These are phyloP conservation scores for Sitophilus oryzae DNA, from an alignment of 1,140 invertebrate genomes.

Conservation along the genomic window DNA sequence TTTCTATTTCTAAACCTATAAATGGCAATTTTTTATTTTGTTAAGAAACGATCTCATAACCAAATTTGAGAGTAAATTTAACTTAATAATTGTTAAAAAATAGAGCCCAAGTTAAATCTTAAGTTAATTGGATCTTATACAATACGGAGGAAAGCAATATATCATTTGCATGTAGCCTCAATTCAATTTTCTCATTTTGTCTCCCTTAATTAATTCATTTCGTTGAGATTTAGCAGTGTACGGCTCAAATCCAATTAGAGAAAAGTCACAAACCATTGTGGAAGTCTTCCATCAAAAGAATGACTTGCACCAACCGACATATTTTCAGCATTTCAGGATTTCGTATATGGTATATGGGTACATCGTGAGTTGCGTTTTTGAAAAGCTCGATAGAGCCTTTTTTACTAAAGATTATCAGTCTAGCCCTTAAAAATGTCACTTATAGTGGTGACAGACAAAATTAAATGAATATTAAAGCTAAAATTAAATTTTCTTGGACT, in stretches of 20 bases:
- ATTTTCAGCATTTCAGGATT: slow-evolving; percentile 25
- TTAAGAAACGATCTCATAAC: too few species aligned
- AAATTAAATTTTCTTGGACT: too few species aligned
- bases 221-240: slow-evolving; percentile 16
- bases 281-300: slow-evolving; percentile 24
- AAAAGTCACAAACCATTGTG: slow-evolving; percentile 29
- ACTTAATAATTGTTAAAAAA: too few species aligned
- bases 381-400: slow-evolving; percentile 1
- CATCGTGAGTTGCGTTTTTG: slow-evolving; percentile 8
- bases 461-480: too few species aligned
- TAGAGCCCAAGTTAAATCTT: too few species aligned
- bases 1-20: too few species aligned
- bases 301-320: slow-evolving; percentile 26
- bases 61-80: too few species aligned
- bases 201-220: slow-evolving; percentile 27
- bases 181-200: slow-evolving; percentile 21
- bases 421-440: too few species aligned
- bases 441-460: too few species aligned
- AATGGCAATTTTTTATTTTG: too few species aligned
- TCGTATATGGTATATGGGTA: not conserved
- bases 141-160: not conserved
- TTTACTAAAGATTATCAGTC: not conserved
- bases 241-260: slow-evolving; percentile 27
- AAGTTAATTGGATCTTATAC: not conserved
- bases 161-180: not conserved